Base-by-base conservation (phyloP, 2,113 vertebrate genomes). In the Acrocephalus kingi region DNA sequence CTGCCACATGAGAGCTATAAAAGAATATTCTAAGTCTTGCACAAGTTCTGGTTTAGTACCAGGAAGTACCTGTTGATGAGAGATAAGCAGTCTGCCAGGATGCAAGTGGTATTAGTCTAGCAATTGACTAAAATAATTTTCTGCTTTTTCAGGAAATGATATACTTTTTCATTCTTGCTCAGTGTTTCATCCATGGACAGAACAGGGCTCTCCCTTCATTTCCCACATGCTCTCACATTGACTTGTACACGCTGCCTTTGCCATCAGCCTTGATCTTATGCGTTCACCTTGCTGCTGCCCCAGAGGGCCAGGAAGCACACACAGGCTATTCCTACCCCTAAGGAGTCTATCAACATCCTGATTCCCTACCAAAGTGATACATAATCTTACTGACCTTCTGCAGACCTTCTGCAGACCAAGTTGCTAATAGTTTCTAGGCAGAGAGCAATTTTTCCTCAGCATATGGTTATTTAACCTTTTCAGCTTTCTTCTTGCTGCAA, bases 41-140 rank as follows among this genome's bases (percentile, higher is more conserved):
- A 83, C 55, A 77, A 83, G 10, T 64, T 62, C 51, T 0, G 0
- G 46, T 78, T 92, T 37, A n/a, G 90, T 82, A 86, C 56, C 88
- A 93, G 95, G 94, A 96, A 93, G 90, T 96, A 95, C 84, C 80
- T 91, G 84, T 27, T 0, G 59, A 92, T 95, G 88, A 84, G 58
- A 90, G 92, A 94, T 95, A 97, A 93, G 84, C 69, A 87, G 43
- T 51, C 55, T 2, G 20, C 69, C 79, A 93, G n/a, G 52, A 72
- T 56, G 68, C 56, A 52, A 93, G 63, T 84, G 64, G 48, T 91
- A 86, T 37, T 90, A 67, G 55, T 52, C 61, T 56, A 28, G 43
- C 54, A 69, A 86, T 74, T 52, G 72, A 68, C 79, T 67, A 48
- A 80, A 88, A 68, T 67, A 15, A 37, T 81, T 80, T 88, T 79